These are phyloP conservation scores for Lasioglossum malachurum DNA, from an alignment of 2,888 invertebrate species.

Conservation along the genomic window DNA sequence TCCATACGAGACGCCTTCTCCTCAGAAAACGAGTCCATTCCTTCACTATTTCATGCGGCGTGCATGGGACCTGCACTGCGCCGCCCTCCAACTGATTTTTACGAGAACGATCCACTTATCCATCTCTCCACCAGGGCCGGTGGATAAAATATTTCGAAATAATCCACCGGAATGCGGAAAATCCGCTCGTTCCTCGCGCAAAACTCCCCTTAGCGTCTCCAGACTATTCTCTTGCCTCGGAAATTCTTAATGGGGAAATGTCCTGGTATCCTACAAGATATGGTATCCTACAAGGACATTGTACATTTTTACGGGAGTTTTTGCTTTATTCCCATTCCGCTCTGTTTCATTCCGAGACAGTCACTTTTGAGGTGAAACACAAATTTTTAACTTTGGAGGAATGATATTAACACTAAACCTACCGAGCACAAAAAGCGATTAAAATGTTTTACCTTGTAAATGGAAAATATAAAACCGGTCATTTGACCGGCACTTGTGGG, in stretches of 20 bases:
- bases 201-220: neutral
- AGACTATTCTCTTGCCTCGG: neutral
- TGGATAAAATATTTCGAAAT: slow-evolving; percentile 1
- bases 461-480: too few relatives aligned
- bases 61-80: neutral
- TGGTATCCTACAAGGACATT: neutral
- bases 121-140: neutral
- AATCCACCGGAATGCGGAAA: neutral
- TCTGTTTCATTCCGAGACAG: neutral
- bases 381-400: neutral
- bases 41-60: neutral
- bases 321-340: neutral
- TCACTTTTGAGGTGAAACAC: neutral
- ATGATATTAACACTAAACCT: too few relatives aligned
- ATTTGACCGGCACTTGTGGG: too few relatives aligned
- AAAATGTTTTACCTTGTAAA: too few relatives aligned
- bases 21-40: slow-evolving; percentile 11
- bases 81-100: neutral
- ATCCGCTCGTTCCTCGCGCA: neutral
- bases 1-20: neutral
- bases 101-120: slow-evolving; percentile 1
- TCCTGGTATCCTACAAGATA: neutral
- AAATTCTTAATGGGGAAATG: neutral
- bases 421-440: too few relatives aligned
- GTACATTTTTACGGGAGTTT: neutral